Conservation (phyloP, 2,888 invertebrate species). For the Phlogophora meticulosa region DNA sequence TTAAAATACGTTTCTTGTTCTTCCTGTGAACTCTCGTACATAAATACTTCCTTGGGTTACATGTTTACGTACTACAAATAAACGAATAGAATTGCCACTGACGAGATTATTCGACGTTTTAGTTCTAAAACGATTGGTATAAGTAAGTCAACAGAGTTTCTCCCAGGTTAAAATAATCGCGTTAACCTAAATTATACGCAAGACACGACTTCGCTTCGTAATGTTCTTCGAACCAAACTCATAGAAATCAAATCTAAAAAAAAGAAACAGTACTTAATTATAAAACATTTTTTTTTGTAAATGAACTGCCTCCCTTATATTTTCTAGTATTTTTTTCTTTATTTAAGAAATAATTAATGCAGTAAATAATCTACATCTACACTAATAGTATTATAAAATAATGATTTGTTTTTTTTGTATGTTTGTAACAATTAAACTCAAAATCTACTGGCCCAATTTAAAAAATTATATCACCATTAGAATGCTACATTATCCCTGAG, state of each 20-base stretch:
- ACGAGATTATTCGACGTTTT: not conserved
- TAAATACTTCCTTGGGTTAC: constrained; percentile 13
- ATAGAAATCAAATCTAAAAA: not conserved
- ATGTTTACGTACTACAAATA: not conserved
- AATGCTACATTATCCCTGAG: too few relatives aligned
- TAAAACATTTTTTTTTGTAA: not conserved
- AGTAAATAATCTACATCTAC: too few relatives aligned
- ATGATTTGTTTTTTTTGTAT: too few relatives aligned
- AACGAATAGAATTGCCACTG: not conserved
- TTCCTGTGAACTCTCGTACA: constrained; percentile 25
- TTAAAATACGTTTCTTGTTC: constrained; percentile 10
- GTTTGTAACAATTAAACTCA: too few relatives aligned
- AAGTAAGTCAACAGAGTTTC: constrained; percentile 10
- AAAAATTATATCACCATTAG: too few relatives aligned
- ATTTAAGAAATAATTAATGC: too few relatives aligned
- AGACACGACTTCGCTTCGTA: constrained; percentile 10
- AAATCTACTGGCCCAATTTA: too few relatives aligned
- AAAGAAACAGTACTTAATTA: constrained; percentile 1
- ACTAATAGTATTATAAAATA: too few relatives aligned
- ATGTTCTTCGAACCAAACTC: constrained; percentile 9
- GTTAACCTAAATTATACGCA: constrained; percentile 31
- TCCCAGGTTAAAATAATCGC: constrained; percentile 23
- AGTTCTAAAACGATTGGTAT: too few relatives aligned
- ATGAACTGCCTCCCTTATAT: not conserved
- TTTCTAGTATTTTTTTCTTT: too few relatives aligned